phyloP scores from a whole-genome alignment of 2,888 invertebrate species.

The Dendrolimus houi region DNA sequence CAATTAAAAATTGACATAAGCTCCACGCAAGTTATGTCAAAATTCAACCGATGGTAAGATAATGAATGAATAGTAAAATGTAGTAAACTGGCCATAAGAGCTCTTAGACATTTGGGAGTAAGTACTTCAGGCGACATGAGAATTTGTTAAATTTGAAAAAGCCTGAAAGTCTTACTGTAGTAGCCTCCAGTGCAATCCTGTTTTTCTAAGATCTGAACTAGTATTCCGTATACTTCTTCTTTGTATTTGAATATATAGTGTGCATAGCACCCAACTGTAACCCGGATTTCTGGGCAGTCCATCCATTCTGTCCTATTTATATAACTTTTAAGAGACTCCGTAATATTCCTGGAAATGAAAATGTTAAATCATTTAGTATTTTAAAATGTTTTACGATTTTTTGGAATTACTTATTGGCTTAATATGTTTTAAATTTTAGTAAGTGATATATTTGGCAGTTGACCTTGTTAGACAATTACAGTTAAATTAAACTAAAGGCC shows the following conservation, averaged over 20 bases:
- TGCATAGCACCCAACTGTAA: conserved; percentile 64
- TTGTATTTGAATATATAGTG: conserved; percentile 56
- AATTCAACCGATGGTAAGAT: no score
- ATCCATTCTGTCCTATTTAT: conserved; percentile 17
- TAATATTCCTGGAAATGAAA: not conserved
- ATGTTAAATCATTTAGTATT: not conserved
- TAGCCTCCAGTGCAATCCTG: conserved; percentile 38
- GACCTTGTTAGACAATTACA: no score
- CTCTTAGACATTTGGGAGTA: conserved; percentile 1
- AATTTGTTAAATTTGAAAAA: no score
- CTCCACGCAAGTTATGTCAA: no score
- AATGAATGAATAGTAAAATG: no score
- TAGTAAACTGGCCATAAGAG: not conserved
- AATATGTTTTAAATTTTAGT: no score
- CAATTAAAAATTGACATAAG: no score
- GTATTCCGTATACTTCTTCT: conserved; percentile 53
- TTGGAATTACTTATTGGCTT: no score
- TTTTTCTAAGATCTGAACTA: conserved; percentile 40
- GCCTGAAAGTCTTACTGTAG: conserved; percentile 34
- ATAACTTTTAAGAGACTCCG: conserved; percentile 9
- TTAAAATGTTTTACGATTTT: no score
- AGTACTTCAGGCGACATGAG: not conserved
- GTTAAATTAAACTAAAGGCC: no score
- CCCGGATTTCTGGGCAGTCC: conserved; percentile 27
- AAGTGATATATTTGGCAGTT: no score